These are phyloP conservation scores for Sminthurinus aureus DNA, from an alignment of 2,888 invertebrate genomes.

Conservation along the genomic window DNA sequence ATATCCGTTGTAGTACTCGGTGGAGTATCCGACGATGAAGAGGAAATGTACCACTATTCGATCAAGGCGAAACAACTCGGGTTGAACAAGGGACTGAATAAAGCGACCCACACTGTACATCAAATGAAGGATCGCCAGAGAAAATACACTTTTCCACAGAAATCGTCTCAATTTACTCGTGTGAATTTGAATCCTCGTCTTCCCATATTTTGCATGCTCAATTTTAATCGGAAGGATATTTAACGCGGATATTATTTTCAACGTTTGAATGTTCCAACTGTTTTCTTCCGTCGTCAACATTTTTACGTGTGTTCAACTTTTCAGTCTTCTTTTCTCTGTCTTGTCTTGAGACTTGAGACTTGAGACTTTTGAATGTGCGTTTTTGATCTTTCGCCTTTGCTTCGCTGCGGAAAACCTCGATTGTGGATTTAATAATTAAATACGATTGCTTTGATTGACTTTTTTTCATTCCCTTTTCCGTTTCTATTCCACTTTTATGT, in stretches of 20 bases:
- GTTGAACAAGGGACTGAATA: neutral
- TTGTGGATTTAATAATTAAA: too few relatives aligned
- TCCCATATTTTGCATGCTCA: neutral
- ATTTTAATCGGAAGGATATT: neutral
- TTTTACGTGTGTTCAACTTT: too few relatives aligned
- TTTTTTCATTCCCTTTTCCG: too few relatives aligned
- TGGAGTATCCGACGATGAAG: neutral
- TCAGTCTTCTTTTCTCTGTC: too few relatives aligned
- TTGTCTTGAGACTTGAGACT: too few relatives aligned
- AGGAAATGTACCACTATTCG: neutral
- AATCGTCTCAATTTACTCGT: neutral
- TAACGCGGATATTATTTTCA: neutral
- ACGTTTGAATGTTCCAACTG: neutral
- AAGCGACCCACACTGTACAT: neutral
- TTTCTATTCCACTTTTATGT: too few relatives aligned
- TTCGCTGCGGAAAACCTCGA: too few relatives aligned
- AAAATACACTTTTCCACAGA: neutral
- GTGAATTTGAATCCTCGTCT: neutral
- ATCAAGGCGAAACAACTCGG: neutral
- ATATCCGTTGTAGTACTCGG: too few relatives aligned
- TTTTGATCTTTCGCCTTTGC: too few relatives aligned
- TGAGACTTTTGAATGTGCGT: too few relatives aligned
- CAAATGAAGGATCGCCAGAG: neutral
- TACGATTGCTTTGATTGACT: too few relatives aligned
- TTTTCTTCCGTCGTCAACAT: neutral